Conservation (phyloP, 1,140 invertebrate genomes). For the Aphis gossypii region DNA sequence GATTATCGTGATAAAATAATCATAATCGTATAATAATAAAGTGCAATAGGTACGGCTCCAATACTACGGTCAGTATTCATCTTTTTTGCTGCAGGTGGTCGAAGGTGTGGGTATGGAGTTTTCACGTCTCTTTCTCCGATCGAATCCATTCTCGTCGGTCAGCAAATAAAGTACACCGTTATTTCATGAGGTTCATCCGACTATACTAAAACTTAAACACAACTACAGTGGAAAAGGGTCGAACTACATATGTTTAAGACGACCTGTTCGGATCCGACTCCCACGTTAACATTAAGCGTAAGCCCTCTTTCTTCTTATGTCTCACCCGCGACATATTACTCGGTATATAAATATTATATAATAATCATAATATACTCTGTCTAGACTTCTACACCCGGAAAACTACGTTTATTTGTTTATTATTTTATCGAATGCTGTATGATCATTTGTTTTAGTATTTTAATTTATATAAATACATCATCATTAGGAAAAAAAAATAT, state of each 20-base stretch:
- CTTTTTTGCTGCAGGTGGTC: neutral
- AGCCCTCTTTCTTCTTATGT: neutral
- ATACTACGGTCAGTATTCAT: neutral
- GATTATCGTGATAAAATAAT: neutral
- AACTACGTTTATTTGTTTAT: neutral
- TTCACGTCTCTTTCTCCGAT: neutral
- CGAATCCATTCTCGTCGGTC: neutral
- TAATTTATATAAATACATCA: too few relatives aligned
- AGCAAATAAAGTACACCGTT: neutral
- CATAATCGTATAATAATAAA: neutral
- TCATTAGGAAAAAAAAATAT: too few relatives aligned
- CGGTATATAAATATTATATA: too few relatives aligned
- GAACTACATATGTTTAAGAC: neutral
- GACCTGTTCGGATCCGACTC: neutral
- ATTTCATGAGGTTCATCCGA: neutral
- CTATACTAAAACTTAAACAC: neutral
- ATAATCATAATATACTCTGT: neutral
- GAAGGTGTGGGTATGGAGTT: neutral
- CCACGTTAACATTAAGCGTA: neutral
- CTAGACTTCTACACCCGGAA: neutral
- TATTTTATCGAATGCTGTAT: too few relatives aligned
- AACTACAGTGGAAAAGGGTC: neutral
- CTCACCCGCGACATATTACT: too few relatives aligned
- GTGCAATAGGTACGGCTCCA: neutral
- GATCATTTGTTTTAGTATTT: too few relatives aligned